A percentile compares a stretch with the other conserved stretches of the same genome.
phyloP scores from a whole-genome alignment of 2,113 vertebrate genomes.

The Cebus imitator region DNA sequence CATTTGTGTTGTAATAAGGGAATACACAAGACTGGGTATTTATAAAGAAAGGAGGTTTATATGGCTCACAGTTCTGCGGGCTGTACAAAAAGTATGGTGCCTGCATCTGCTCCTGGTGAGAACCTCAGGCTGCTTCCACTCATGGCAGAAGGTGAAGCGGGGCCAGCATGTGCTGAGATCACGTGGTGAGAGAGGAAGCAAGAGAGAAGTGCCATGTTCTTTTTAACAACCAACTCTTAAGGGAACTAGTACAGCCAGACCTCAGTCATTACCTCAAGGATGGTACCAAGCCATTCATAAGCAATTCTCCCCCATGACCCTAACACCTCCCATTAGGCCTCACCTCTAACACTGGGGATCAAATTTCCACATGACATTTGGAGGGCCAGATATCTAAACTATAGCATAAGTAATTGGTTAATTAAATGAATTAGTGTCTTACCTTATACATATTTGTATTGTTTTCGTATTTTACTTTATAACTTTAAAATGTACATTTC shows the following conservation, averaged over 20 bases:
- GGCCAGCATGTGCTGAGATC: background rate
- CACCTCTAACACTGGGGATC: background rate
- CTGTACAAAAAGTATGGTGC: background rate
- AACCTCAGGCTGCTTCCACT: background rate
- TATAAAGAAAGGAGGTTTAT: background rate
- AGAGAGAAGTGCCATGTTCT: background rate
- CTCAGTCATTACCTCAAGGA: background rate
- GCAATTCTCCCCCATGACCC: background rate
- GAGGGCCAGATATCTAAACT: background rate
- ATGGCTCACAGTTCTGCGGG: background rate
- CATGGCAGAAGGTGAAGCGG: background rate
- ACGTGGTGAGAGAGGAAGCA: background rate
- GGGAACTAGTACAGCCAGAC: background rate
- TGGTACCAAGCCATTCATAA: background rate
- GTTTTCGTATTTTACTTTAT: slow-evolving; percentile 4
- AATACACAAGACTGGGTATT: background rate
- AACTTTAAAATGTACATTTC: background rate
- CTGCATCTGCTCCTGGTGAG: background rate
- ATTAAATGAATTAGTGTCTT: background rate
- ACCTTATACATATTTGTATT: background rate
- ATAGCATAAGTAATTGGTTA: background rate
- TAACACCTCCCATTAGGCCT: background rate
- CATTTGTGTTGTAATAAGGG: background rate
- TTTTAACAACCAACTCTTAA: background rate
- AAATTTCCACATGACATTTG: background rate